Evolutionary conservation across 2,797 vertebrate species (phyloP).

Genomic region (Hippoglossus hippoglossus): DNA sequence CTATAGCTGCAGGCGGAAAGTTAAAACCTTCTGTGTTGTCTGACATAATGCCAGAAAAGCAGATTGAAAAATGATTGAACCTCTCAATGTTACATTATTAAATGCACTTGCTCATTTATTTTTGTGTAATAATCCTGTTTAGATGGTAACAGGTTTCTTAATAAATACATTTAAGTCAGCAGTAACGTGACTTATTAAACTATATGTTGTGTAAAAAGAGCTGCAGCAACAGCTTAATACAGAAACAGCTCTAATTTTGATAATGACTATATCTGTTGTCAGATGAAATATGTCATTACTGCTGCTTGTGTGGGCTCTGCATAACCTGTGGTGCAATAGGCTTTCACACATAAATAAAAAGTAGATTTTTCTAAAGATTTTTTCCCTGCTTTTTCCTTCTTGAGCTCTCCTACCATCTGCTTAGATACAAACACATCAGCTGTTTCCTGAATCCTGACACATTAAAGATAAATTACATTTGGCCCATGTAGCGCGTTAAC

Average conservation of each 20-base stretch:
- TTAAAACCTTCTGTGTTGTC: too few species aligned
- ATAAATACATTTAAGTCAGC: background rate
- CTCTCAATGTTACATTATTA: too few species aligned
- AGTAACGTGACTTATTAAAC: background rate
- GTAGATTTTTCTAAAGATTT: background rate
- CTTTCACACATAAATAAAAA: conserved; percentile 7
- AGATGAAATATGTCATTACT: conserved; percentile 6
- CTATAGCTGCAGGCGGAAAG: too few species aligned
- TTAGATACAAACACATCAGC: conserved; percentile 30
- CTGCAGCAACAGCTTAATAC: background rate
- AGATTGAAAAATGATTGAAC: too few species aligned
- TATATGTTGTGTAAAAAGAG: background rate
- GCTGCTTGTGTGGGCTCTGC: background rate
- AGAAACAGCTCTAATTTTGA: background rate
- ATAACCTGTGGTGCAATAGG: background rate
- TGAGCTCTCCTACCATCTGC: background rate
- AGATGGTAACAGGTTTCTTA: background rate
- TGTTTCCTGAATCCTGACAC: conserved; percentile 51
- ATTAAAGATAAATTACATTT: conserved; percentile 70
- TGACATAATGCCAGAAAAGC: too few species aligned
- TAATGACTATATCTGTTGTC: background rate
- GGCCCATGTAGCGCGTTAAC: conserved; percentile 41
- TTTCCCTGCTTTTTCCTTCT: background rate
- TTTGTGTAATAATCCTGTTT: too few species aligned
- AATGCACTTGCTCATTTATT: too few species aligned